Conservation (phyloP, 2,797 vertebrate species). For the Notamacropus eugenii region DNA sequence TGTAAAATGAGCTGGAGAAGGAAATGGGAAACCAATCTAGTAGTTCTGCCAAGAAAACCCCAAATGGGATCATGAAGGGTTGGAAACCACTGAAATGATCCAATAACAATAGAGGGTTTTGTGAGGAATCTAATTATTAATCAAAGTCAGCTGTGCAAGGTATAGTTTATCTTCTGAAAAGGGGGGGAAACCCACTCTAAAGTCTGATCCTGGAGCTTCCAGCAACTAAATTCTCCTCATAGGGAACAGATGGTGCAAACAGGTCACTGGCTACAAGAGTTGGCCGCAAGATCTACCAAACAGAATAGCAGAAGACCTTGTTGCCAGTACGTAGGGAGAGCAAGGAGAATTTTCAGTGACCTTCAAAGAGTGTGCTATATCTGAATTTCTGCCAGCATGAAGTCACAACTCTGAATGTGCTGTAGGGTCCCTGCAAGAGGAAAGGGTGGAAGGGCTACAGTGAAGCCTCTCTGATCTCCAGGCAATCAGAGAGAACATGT, state of each 20-base stretch:
- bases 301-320: background rate
- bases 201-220: background rate
- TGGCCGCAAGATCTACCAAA: background rate
- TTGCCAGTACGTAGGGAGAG: background rate
- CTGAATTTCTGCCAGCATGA: background rate
- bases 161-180: background rate
- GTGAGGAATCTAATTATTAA: background rate
- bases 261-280: background rate
- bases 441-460: background rate
- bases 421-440: background rate
- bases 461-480: background rate
- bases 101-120: background rate
- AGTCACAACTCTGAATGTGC: background rate
- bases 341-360: background rate
- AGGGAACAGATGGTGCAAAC: background rate
- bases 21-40: background rate
- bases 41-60: background rate
- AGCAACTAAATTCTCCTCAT: background rate
- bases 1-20: background rate
- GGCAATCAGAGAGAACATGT: background rate
- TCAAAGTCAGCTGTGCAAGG: background rate
- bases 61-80: background rate
- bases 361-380: background rate
- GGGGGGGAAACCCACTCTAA: background rate
- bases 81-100: background rate